phyloP scores from a whole-genome alignment of 2,113 vertebrate genomes.

The Pongo abelii region DNA sequence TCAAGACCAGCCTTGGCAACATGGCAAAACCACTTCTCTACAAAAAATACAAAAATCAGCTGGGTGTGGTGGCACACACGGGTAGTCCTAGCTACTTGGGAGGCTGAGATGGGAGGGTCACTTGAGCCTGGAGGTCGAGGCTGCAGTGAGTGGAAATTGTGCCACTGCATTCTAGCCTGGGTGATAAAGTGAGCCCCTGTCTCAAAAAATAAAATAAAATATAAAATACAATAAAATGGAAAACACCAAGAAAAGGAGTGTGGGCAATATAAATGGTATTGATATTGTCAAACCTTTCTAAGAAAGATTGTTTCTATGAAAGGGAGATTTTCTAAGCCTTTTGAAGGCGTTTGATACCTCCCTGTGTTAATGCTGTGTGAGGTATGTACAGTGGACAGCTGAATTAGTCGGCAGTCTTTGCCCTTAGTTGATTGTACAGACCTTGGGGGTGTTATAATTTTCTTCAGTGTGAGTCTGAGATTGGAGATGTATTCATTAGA shows the following conservation, averaged over 20 bases:
- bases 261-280: not conserved
- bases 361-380: not conserved
- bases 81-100: too few relatives aligned
- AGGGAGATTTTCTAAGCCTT: not conserved
- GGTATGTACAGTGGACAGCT: too few relatives aligned
- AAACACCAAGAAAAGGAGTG: not conserved
- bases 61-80: too few relatives aligned
- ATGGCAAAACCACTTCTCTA: too few relatives aligned
- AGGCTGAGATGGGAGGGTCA: too few relatives aligned
- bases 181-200: too few relatives aligned
- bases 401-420: not conserved
- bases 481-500: not conserved
- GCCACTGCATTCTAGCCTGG: too few relatives aligned
- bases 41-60: too few relatives aligned
- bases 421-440: not conserved
- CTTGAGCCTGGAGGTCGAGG: too few relatives aligned
- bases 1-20: too few relatives aligned
- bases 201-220: too few relatives aligned
- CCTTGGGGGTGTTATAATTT: not conserved
- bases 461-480: not conserved
- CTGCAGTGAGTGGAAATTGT: too few relatives aligned
- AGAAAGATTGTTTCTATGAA: not conserved
- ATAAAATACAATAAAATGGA: not conserved
- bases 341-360: not conserved
- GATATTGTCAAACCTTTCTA: not conserved